These are phyloP conservation scores for Oophaga sylvatica DNA, from an alignment of 2,797 vertebrate species.

Conservation along the genomic window DNA sequence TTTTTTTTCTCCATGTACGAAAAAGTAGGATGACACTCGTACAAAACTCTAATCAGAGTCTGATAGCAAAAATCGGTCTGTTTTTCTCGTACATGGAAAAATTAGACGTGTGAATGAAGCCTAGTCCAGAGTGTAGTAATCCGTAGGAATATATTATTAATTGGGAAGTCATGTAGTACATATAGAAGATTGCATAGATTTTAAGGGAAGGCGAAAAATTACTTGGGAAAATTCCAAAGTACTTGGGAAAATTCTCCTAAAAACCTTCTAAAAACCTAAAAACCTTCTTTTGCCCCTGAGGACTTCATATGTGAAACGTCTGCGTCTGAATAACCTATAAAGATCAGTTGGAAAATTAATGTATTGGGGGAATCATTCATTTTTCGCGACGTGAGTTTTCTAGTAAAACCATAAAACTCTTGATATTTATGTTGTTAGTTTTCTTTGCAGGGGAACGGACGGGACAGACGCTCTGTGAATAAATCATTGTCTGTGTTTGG, in stretches of 20 bases:
- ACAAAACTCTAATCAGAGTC: too few relatives aligned
- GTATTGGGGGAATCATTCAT: neutral
- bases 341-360: neutral
- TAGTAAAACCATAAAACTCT: conserved; percentile 10
- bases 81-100: too few relatives aligned
- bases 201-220: neutral
- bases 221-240: neutral
- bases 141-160: neutral
- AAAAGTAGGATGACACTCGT: too few relatives aligned
- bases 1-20: too few relatives aligned
- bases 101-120: too few relatives aligned
- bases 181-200: neutral
- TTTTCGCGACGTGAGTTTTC: neutral
- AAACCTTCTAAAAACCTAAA: neutral
- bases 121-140: too few relatives aligned
- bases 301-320: neutral
- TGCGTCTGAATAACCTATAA: neutral
- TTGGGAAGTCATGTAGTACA: neutral
- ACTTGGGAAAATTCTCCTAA: neutral
- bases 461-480: conserved; percentile 65
- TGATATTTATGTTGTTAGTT: conserved; percentile 28
- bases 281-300: neutral
- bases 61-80: too few relatives aligned
- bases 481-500: conserved; percentile 61
- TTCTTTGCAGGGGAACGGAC: conserved; percentile 16